These are phyloP conservation scores for Cochlearius cochlearius DNA, from an alignment of 2,113 vertebrate species.

Conservation along the genomic window DNA sequence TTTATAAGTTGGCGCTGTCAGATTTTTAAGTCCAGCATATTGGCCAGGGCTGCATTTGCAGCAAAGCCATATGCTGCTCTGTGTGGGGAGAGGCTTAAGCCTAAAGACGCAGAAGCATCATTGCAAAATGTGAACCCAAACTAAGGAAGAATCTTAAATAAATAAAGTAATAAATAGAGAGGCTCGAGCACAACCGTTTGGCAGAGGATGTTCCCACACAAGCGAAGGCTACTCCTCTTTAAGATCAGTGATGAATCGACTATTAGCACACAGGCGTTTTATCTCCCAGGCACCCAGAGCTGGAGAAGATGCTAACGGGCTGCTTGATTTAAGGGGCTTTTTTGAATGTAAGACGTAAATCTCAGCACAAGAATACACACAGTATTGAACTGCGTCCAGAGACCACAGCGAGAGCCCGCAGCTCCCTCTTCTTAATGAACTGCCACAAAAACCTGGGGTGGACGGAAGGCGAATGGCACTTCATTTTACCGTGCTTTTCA, in stretches of 20 bases:
- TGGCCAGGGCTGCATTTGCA: background rate
- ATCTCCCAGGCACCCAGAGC: slow-evolving; percentile 41
- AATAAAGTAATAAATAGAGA: background rate
- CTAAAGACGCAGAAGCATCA: background rate
- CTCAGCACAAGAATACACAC: slow-evolving; percentile 32
- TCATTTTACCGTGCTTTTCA: slow-evolving; percentile 28
- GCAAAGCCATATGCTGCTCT: slow-evolving; percentile 19
- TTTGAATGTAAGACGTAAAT: slow-evolving; percentile 53
- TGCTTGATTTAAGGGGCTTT: slow-evolving; percentile 65
- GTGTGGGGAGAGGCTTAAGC: background rate
- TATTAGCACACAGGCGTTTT: slow-evolving; percentile 43
- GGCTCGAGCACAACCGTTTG: background rate
- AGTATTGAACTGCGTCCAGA: slow-evolving; percentile 54
- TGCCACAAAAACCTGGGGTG: slow-evolving; percentile 33
- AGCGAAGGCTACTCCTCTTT: background rate
- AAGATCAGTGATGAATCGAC: slow-evolving; percentile 25
- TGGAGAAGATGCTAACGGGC: slow-evolving; percentile 44
- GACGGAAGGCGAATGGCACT: background rate
- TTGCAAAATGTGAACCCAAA: background rate
- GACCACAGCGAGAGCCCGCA: background rate
- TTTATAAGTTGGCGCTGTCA: background rate
- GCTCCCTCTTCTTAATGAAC: slow-evolving; percentile 53
- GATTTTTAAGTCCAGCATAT: slow-evolving; percentile 42
- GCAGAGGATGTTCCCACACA: background rate
- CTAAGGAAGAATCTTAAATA: background rate